A percentile compares a stretch with the other conserved stretches of the same genome.
Evolutionary conservation across 2,113 vertebrate species (phyloP).

Genomic region (Chaetura pelagica): DNA sequence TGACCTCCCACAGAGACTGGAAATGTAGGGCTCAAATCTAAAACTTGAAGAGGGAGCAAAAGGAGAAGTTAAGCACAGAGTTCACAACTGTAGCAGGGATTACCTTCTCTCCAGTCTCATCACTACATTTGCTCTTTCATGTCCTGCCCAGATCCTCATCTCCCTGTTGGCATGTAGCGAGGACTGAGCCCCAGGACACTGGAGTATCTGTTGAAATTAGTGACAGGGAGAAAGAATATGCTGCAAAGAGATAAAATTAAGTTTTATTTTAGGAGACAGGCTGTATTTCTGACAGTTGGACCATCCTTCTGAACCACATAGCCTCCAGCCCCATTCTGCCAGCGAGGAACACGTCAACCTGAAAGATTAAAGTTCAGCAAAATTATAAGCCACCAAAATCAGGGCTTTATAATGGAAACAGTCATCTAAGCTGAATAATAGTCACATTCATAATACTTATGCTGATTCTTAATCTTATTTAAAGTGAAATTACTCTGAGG

Average conservation of each 20-base stretch:
- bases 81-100: neutral
- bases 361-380: constrained; percentile 61
- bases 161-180: neutral
- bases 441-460: constrained; percentile 54
- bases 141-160: neutral
- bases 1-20: accelerated
- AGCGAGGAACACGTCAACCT: neutral
- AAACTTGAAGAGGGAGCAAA: neutral
- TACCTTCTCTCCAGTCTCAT: neutral
- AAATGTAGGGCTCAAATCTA: neutral
- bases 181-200: neutral
- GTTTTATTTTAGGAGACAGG: constrained; percentile 23
- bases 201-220: neutral
- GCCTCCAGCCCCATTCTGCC: constrained; percentile 26
- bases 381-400: constrained; percentile 43
- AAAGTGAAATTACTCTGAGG: constrained; percentile 27
- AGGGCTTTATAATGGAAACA: constrained; percentile 41
- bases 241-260: neutral
- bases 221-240: neutral
- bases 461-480: constrained; percentile 58
- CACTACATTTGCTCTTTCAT: neutral
- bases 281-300: constrained; percentile 25
- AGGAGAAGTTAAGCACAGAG: neutral
- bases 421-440: constrained; percentile 46
- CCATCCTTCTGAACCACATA: neutral